Evolutionary conservation across 2,888 invertebrate genomes (phyloP).

Genomic region (Smittia sp.): DNA sequence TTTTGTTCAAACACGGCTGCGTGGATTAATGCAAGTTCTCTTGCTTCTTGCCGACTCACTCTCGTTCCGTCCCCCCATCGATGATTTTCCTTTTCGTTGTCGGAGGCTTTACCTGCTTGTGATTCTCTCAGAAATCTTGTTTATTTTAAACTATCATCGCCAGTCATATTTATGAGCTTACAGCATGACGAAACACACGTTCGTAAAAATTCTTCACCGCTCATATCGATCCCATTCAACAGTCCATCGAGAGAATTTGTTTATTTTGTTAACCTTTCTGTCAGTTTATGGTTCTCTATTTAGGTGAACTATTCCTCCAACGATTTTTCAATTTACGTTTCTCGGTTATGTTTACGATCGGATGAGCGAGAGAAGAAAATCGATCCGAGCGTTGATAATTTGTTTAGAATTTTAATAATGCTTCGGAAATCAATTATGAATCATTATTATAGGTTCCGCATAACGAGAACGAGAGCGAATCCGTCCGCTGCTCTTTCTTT

Average conservation of each 20-base stretch:
- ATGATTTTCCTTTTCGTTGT: conserved; percentile 1
- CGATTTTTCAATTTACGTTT: background rate
- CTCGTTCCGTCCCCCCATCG: background rate
- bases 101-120: conserved; percentile 16
- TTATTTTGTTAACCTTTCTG: conserved; percentile 7
- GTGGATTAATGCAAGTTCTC: background rate
- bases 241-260: background rate
- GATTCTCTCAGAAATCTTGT: background rate
- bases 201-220: background rate
- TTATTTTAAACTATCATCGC: conserved; percentile 12
- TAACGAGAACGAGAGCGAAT: background rate
- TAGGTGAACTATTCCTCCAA: background rate
- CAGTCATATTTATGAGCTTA: background rate
- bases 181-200: background rate
- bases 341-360: background rate
- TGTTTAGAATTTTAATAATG: conserved; percentile 30
- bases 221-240: background rate
- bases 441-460: conserved; percentile 24
- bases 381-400: conserved; percentile 28
- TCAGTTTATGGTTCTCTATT: conserved; percentile 13
- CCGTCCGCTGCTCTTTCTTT: background rate
- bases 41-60: conserved; percentile 30
- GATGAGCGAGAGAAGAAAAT: background rate
- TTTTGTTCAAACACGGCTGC: conserved; percentile 1
- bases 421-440: conserved; percentile 36